Percentiles rank a stretch among this genome's conserved stretches.
Evolutionary conservation across 2,797 vertebrate species (phyloP).

Genomic region (Tauraco hartlaubi): DNA sequence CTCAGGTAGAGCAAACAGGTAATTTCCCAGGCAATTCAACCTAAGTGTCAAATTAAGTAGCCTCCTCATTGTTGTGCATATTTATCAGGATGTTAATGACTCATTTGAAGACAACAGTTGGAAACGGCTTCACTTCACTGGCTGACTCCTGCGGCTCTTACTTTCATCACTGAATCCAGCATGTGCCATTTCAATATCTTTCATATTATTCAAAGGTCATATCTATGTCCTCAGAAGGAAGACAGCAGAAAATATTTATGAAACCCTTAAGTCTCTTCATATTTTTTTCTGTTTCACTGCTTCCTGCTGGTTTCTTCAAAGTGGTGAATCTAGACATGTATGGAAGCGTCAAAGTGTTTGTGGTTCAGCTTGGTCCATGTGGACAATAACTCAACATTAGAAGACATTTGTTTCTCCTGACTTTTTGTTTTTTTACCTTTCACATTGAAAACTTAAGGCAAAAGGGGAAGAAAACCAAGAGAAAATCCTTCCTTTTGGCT

Average conservation of each 20-base stretch:
- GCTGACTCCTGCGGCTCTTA: not conserved
- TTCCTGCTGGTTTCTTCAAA: not conserved
- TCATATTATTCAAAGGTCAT: not conserved
- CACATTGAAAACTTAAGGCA: not conserved
- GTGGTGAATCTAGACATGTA: fast-evolving
- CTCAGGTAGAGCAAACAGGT: not conserved
- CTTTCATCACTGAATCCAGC: not conserved
- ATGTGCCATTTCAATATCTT: not conserved
- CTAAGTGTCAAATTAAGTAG: not conserved
- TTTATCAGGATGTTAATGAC: not conserved
- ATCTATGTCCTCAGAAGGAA: not conserved
- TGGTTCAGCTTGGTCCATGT: not conserved
- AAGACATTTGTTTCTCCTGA: not conserved
- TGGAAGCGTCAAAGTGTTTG: not conserved
- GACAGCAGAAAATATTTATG: not conserved
- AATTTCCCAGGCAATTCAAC: not conserved
- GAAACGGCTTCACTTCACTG: not conserved
- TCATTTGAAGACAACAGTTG: not conserved
- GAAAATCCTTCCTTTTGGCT: not conserved
- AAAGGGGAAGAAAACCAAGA: not conserved
- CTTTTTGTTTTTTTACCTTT: not conserved
- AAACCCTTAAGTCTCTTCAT: not conserved
- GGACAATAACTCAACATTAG: not conserved
- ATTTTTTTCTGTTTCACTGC: not conserved
- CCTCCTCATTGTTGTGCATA: not conserved